phyloP scores from a whole-genome alignment of 2,888 invertebrate genomes.

The Nemoura dubitans region DNA sequence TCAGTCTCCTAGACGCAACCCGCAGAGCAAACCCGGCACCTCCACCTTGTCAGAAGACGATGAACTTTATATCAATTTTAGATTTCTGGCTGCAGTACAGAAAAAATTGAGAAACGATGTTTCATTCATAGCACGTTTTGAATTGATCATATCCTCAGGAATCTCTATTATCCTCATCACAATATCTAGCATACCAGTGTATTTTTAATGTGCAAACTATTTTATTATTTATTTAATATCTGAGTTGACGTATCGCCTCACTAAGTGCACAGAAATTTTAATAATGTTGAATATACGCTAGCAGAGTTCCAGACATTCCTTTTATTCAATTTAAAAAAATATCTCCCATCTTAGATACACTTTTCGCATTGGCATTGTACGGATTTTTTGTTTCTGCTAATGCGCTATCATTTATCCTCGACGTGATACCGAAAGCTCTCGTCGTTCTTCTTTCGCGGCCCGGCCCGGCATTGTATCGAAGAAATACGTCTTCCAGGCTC shows the following conservation, averaged over 20 bases:
- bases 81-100: too few relatives aligned
- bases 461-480: background rate
- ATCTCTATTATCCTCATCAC: background rate
- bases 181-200: background rate
- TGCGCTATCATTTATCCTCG: slow-evolving; percentile 35
- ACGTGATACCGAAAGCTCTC: slow-evolving; percentile 16
- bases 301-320: background rate
- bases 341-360: background rate
- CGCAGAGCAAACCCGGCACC: too few relatives aligned
- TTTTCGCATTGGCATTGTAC: background rate
- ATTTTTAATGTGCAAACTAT: background rate
- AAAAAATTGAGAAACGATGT: too few relatives aligned
- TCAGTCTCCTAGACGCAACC: too few relatives aligned
- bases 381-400: slow-evolving; percentile 29
- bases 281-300: background rate
- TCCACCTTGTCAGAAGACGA: background rate
- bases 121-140: background rate
- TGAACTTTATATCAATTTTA: too few relatives aligned
- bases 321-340: slow-evolving; percentile 1
- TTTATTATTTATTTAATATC: background rate
- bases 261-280: background rate
- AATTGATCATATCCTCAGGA: background rate
- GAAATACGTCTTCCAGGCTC: background rate
- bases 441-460: background rate
- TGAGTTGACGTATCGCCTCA: background rate